Evolutionary conservation across 1,140 invertebrate genomes (phyloP), one percentile per base, ranked within the genome.

Genomic region (Popillia japonica): DNA sequence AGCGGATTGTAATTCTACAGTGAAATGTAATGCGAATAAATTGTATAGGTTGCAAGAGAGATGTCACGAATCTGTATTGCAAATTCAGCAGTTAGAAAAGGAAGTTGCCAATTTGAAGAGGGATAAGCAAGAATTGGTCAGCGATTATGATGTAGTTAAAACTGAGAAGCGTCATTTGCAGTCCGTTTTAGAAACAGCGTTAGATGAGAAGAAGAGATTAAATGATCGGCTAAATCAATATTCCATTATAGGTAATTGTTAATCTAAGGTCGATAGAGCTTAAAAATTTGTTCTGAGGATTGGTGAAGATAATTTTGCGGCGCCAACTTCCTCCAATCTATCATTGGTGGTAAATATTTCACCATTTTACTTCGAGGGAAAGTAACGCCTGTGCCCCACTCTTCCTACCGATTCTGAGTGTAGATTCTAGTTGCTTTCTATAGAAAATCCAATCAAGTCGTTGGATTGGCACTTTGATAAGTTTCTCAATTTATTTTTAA

Each of bases 1-100:
- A 87, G 89, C 90, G 42, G 91, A 93, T 80, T 90, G 89, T 82
- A 91, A 91, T 83, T 87, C 87, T 80, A 86, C 87, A 79, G 83
- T 90, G 0, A 85, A 85, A 78, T 83, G 80, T 75, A 86, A 85
- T 78, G 72, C 79, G 34, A 81, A 84, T 81, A 87, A 84, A 82
- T 78, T 87, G 0, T 79, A 77, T 22, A 82, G 82, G 55, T 84
- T 86, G n/a, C 78, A 90, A 86, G 87, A 89, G 80, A 87, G 87
- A 82, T 81, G 90, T 61, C 87, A 90, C 59, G 85, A 87, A 76
- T 83, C 87, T 14, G 83, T 87, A 68, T 83, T 85, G 11, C 86
- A 88, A 81, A 86, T 90, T 7, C 86, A 88, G 78, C 81, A 86
- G 40, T 83, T 91, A 20, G 89, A 90, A 82, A 86, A 83, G 75